Percentiles rank a stretch among this genome's conserved stretches.
Conservation (phyloP, 2,888 invertebrate species). For the Taphrorychus bicolor region DNA sequence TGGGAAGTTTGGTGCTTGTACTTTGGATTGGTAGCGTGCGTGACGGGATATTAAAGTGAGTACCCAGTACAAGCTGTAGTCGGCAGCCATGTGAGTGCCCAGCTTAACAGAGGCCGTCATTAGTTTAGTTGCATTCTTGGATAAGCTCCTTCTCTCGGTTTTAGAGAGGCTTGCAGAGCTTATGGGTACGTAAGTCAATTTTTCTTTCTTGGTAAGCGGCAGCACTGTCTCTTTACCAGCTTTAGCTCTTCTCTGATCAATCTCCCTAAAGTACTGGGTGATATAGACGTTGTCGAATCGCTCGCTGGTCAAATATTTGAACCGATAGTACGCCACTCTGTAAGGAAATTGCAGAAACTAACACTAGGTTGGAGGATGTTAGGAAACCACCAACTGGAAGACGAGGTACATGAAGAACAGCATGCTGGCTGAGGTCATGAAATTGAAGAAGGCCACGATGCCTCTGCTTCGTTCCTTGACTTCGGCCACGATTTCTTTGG, state of each 20-base stretch:
- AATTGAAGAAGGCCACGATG: slow-evolving; percentile 67
- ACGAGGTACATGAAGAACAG: slow-evolving; percentile 70
- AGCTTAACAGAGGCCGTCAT: slow-evolving; percentile 74
- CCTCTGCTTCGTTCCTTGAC: slow-evolving; percentile 67
- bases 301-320: slow-evolving; percentile 73
- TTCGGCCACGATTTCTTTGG: slow-evolving; percentile 69
- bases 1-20: slow-evolving; percentile 62
- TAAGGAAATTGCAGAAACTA: not conserved
- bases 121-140: slow-evolving; percentile 66
- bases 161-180: slow-evolving; percentile 66
- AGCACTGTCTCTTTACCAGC: slow-evolving; percentile 70
- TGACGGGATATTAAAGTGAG: slow-evolving; percentile 64
- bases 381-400: too few species aligned
- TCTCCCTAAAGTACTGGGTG: slow-evolving; percentile 68
- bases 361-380: slow-evolving; percentile 30
- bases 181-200: slow-evolving; percentile 69
- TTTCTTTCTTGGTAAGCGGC: slow-evolving; percentile 72
- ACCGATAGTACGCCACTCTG: slow-evolving; percentile 75
- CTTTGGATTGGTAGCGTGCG: slow-evolving; percentile 60
- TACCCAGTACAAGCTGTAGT: slow-evolving; percentile 83
- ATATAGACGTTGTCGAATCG: slow-evolving; percentile 77
- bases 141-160: slow-evolving; percentile 66
- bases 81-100: slow-evolving; percentile 74
- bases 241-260: slow-evolving; percentile 68
- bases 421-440: slow-evolving; percentile 69